phyloP scores from a whole-genome alignment of 2,888 invertebrate species.

The Mesorhabditis sp. region DNA sequence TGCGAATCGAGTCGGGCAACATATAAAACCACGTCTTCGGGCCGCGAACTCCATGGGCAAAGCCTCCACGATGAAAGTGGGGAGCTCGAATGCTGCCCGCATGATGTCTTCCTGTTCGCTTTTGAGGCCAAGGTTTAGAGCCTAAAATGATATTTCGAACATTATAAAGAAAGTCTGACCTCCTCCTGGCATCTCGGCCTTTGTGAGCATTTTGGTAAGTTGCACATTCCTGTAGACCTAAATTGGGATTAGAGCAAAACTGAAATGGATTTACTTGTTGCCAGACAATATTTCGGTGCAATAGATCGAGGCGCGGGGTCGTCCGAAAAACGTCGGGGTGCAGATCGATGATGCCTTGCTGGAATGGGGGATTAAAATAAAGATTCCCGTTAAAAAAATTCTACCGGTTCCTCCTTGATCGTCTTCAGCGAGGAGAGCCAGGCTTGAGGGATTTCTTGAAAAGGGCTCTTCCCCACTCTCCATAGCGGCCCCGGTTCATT shows the following conservation, averaged over 20 bases:
- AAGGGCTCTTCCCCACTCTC: constrained; percentile 31
- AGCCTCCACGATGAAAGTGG: constrained; percentile 67
- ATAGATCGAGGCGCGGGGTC: constrained; percentile 48
- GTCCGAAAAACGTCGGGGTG: constrained; percentile 70
- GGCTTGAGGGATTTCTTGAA: constrained; percentile 27
- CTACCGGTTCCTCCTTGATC: constrained; percentile 23
- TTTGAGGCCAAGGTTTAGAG: constrained; percentile 87
- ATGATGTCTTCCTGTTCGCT: constrained; percentile 82
- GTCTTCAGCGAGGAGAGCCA: constrained; percentile 35
- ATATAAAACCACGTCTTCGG: constrained; percentile 88
- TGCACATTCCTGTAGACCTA: constrained; percentile 62
- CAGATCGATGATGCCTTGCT: constrained; percentile 67
- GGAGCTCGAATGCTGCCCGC: constrained; percentile 90
- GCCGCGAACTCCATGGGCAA: constrained; percentile 83
- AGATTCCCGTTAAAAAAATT: background rate
- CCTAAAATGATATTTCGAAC: constrained; percentile 15
- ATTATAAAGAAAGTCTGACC: constrained; percentile 61
- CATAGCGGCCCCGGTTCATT: constrained; percentile 14
- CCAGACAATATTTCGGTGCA: constrained; percentile 31
- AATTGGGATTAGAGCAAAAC: constrained; percentile 3
- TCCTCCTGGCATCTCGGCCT: constrained; percentile 83
- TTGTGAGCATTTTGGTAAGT: constrained; percentile 74
- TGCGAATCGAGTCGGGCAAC: constrained; percentile 75
- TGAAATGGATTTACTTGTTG: constrained; percentile 7
- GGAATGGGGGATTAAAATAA: background rate